Evolutionary conservation across 2,888 invertebrate genomes (phyloP).

Genomic region (Xiphydria camelus): DNA sequence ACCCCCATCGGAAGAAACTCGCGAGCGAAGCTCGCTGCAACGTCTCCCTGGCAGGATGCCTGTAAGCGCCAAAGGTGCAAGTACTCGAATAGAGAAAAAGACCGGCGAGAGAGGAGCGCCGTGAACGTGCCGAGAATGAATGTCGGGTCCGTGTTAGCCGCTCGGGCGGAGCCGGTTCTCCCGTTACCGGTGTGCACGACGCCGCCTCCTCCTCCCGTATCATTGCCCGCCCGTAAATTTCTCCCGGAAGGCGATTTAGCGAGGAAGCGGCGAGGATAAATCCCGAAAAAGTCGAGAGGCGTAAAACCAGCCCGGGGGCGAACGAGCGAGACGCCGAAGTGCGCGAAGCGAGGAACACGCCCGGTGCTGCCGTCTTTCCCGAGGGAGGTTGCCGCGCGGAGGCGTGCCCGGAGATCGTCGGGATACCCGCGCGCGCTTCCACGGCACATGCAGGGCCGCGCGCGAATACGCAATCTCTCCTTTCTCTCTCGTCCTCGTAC

Average conservation of each 20-base stretch:
- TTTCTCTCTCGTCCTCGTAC: conserved; percentile 5
- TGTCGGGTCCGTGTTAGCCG: conserved; percentile 32
- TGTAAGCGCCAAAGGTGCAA: too few relatives aligned
- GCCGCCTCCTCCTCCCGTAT: conserved; percentile 33
- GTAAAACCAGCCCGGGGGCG: conserved; percentile 49
- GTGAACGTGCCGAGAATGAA: conserved; percentile 16
- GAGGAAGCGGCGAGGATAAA: conserved; percentile 56
- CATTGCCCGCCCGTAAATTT: conserved; percentile 57
- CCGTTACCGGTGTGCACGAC: conserved; percentile 5
- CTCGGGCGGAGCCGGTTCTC: conserved; percentile 29
- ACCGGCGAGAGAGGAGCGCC: too few relatives aligned
- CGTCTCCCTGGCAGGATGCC: too few relatives aligned
- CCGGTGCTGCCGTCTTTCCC: too few relatives aligned
- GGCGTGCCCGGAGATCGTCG: conserved; percentile 21
- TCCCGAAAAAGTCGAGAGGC: conserved; percentile 58
- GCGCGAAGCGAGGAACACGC: too few relatives aligned
- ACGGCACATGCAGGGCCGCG: conserved; percentile 8
- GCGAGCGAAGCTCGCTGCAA: too few relatives aligned
- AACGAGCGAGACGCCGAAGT: conserved; percentile 20
- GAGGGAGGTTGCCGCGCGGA: too few relatives aligned
- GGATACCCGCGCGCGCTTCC: conserved; percentile 10
- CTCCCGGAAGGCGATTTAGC: conserved; percentile 57
- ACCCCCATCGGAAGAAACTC: too few relatives aligned
- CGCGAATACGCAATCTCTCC: conserved; percentile 5
- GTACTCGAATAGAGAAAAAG: too few relatives aligned